Evolutionary conservation across 2,797 vertebrate genomes (phyloP), one percentile per base, ranked within the genome.

Genomic region (Kryptolebias ocellatus): DNA sequence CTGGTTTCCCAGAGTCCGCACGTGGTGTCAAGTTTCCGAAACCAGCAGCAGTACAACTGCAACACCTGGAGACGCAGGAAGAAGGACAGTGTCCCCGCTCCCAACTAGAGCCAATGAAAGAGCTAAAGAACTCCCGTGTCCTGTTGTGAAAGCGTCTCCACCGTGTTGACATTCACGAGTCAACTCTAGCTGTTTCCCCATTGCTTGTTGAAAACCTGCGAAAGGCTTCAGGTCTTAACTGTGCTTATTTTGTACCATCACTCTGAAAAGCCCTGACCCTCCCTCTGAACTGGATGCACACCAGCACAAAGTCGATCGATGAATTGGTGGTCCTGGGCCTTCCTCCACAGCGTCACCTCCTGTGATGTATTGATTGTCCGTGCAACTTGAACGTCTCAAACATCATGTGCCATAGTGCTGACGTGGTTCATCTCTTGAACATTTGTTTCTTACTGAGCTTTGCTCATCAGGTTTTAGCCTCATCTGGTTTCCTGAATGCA

Each of bases 1-100:
- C 88, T 87, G 18, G 57, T 60, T 53, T 75, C 79, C 56, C 85
- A 87, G 53, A 59, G 72, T 57, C 95, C 92, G 62, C 92, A 87
- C 79, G 59, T 89, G 0, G 83, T 90, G 63, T 81, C 81, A 17
- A 92, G 92, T 3, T 92, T 94, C 87, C 90, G 95, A 70, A 95
- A 94, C 76, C 95, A 96, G 80, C 94, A 90, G 64, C 96, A 96
- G 86, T 96, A 95, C 83, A 95, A 92, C 91, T 94, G 94, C 10
- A 95, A 91, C 51, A 92, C 93, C 79, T 97, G 96, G 95, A 92
- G 95, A 17, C 86, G 83, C 80, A 93, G 95, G 72, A 96, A 94
- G 89, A 95, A 94, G 83, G 95, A 96, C 68, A 85, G 61, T 34
- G 80, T 73, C 52, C 80, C 94, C 51, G 94, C 94, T 4, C 91